Percentiles rank a stretch among this genome's conserved stretches.
These are phyloP conservation scores for Megaceryle maxima DNA, from an alignment of 2,113 vertebrate genomes.

Conservation along the genomic window DNA sequence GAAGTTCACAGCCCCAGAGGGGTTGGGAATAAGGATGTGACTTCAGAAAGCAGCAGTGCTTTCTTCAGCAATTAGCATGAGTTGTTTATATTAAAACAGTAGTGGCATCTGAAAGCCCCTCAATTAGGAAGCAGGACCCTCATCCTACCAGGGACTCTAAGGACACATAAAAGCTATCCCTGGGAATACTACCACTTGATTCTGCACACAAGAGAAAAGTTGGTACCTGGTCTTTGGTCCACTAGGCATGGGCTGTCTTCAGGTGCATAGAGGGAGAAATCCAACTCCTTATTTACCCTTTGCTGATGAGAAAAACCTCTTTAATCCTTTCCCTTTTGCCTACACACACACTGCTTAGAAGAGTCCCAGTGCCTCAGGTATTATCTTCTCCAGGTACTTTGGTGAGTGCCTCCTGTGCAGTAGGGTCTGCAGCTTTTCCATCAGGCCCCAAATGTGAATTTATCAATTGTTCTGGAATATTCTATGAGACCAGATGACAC, in stretches of 20 bases:
- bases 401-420: background rate
- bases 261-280: background rate
- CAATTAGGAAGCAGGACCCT: background rate
- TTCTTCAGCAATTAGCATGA: background rate
- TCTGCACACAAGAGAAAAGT: background rate
- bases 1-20: background rate
- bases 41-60: background rate
- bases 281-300: background rate
- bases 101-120: background rate
- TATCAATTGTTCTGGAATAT: background rate
- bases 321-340: background rate
- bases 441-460: background rate
- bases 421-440: background rate
- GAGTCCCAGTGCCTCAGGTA: fast-evolving
- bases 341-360: background rate
- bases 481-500: background rate
- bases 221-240: background rate
- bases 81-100: background rate
- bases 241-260: background rate
- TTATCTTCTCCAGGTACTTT: background rate
- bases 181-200: background rate
- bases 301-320: background rate
- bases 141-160: background rate
- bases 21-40: background rate
- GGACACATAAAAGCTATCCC: background rate